Evolutionary conservation across 2,113 vertebrate genomes (phyloP).

Genomic region (Thamnaconus septentrionalis): DNA sequence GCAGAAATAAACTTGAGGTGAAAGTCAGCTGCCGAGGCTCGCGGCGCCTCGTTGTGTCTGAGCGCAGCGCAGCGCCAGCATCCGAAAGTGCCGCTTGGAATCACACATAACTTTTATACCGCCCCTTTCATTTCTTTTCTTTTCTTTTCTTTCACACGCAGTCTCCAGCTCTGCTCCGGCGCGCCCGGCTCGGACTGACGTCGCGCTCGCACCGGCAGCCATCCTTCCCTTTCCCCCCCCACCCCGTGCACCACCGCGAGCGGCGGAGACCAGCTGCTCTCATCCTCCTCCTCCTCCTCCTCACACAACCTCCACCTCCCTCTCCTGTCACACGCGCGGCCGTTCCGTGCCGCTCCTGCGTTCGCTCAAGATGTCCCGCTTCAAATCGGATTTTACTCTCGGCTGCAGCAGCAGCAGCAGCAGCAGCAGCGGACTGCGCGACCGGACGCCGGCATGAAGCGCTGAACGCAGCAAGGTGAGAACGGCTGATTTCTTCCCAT

Average conservation of each 20-base stretch:
- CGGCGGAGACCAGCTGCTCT: slow-evolving; percentile 41
- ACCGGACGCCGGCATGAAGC: slow-evolving; percentile 24
- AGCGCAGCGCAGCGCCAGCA: slow-evolving; percentile 28
- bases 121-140: background rate
- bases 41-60: slow-evolving; percentile 48
- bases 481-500: background rate
- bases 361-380: slow-evolving; percentile 55
- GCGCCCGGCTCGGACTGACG: slow-evolving; percentile 32
- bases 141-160: background rate
- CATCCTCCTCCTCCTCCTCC: background rate
- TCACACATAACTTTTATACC: background rate
- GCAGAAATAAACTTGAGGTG: slow-evolving; percentile 47
- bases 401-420: slow-evolving; percentile 44
- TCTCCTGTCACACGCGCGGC: too few species aligned
- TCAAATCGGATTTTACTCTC: slow-evolving; percentile 58
- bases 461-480: slow-evolving; percentile 56
- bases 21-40: slow-evolving; percentile 50
- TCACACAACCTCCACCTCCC: too few species aligned
- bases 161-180: slow-evolving; percentile 15
- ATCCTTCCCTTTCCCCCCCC: slow-evolving; percentile 31
- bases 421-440: slow-evolving; percentile 14
- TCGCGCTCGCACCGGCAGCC: slow-evolving; percentile 31
- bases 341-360: slow-evolving; percentile 12
- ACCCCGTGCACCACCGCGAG: slow-evolving; percentile 14
- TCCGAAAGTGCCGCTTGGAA: slow-evolving; percentile 12